Conservation (phyloP, 1,140 invertebrate species). For the Lordiphosa collinella region DNA sequence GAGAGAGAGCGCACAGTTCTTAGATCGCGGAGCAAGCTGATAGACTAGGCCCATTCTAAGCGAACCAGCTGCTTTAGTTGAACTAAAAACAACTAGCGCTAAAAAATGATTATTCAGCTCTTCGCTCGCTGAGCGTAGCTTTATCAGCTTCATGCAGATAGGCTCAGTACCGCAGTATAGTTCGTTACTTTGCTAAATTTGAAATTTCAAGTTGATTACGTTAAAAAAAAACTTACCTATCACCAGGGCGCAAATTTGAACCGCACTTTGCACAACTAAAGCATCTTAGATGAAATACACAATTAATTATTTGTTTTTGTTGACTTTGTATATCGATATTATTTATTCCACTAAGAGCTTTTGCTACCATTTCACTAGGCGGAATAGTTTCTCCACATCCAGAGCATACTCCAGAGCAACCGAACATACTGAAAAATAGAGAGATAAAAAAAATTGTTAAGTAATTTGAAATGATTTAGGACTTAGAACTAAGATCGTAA, state of each 20-base stretch:
- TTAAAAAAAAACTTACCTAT: slow-evolving; percentile 83
- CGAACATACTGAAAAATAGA: slow-evolving; percentile 89
- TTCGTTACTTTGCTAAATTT: neutral
- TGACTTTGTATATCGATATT: slow-evolving; percentile 80
- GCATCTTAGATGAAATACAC: slow-evolving; percentile 95
- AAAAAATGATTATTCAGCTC: too few species aligned
- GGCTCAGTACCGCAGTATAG: neutral
- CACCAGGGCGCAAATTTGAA: slow-evolving; percentile 90
- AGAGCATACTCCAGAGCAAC: slow-evolving; percentile 90
- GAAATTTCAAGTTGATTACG: neutral
- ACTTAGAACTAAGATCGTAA: too few species aligned
- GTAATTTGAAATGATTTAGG: too few species aligned
- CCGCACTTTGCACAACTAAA: slow-evolving; percentile 96
- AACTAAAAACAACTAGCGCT: too few species aligned
- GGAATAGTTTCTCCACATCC: slow-evolving; percentile 94
- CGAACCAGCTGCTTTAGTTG: too few species aligned
- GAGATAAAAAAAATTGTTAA: slow-evolving; percentile 14
- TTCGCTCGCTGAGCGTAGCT: too few species aligned
- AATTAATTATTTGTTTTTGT: slow-evolving; percentile 76
- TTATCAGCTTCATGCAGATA: too few species aligned
- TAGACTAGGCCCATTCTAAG: too few species aligned
- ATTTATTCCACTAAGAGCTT: slow-evolving; percentile 82
- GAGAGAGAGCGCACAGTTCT: too few species aligned
- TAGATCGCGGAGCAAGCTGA: too few species aligned
- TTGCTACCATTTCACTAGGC: slow-evolving; percentile 94